phyloP scores from a whole-genome alignment of 2,113 vertebrate species.

The Clarias gariepinus region DNA sequence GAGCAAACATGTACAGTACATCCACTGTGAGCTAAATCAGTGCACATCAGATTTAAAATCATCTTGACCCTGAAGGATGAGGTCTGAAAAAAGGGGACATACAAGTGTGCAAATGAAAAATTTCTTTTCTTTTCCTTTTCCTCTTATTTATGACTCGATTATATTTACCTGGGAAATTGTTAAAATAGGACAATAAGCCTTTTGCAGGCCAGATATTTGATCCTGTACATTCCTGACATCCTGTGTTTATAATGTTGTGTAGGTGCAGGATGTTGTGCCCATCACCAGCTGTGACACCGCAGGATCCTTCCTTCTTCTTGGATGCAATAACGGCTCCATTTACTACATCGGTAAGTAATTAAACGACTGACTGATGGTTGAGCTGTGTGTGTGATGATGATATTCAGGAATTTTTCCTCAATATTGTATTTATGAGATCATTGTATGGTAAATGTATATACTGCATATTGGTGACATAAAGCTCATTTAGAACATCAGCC shows the following conservation, averaged over 20 bases:
- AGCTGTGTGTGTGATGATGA: not conserved
- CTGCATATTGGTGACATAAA: not conserved
- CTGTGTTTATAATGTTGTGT: not conserved
- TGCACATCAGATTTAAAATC: not conserved
- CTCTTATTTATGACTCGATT: not conserved
- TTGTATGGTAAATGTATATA: not conserved
- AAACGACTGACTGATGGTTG: not conserved
- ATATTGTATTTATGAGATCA: no score
- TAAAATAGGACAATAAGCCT: not conserved
- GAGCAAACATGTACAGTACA: not conserved
- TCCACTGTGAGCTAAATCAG: not conserved
- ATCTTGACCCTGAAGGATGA: not conserved
- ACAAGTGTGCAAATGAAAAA: not conserved
- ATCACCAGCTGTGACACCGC: slow-evolving; percentile 98
- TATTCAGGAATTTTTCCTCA: not conserved
- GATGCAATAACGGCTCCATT: slow-evolving; percentile 96
- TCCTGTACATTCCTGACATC: not conserved
- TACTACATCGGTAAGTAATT: slow-evolving; percentile 91
- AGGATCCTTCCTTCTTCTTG: slow-evolving; percentile 92
- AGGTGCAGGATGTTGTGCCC: slow-evolving; percentile 94
- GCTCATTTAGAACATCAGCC: not conserved
- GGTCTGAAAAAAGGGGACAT: not conserved
- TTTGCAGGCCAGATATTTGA: not conserved
- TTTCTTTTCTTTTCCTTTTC: no score
- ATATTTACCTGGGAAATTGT: not conserved